phyloP scores from a whole-genome alignment of 2,888 invertebrate species.

The Galeruca laticollis region DNA sequence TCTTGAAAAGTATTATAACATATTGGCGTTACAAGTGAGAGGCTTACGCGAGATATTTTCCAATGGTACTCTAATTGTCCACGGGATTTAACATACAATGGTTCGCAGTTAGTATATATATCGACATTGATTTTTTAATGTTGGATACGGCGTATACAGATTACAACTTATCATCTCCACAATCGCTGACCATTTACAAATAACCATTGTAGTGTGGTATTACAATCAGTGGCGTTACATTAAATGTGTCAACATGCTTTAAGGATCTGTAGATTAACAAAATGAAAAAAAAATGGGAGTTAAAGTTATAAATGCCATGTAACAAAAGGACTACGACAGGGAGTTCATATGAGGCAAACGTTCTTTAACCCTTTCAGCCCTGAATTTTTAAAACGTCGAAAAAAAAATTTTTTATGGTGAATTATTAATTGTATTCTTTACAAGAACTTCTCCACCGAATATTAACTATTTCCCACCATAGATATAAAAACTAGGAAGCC shows the following conservation, averaged over 20 bases:
- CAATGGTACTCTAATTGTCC: slow-evolving; percentile 62
- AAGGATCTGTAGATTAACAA: background rate
- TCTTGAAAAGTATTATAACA: slow-evolving; percentile 34
- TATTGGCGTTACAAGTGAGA: slow-evolving; percentile 53
- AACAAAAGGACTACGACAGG: too few relatives aligned
- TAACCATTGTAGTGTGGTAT: slow-evolving; percentile 60
- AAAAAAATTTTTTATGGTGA: too few relatives aligned
- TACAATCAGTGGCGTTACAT: slow-evolving; percentile 35
- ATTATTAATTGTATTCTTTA: too few relatives aligned
- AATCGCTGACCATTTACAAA: slow-evolving; percentile 65
- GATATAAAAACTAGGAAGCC: too few relatives aligned
- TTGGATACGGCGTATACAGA: slow-evolving; percentile 61
- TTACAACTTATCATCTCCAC: slow-evolving; percentile 61
- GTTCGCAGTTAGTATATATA: slow-evolving; percentile 57
- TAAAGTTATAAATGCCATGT: too few relatives aligned
- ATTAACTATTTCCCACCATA: too few relatives aligned
- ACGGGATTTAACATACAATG: slow-evolving; percentile 64
- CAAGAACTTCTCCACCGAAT: too few relatives aligned
- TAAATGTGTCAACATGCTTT: background rate
- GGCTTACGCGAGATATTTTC: slow-evolving; percentile 50
- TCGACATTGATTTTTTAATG: slow-evolving; percentile 65
- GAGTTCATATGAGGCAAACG: too few relatives aligned
- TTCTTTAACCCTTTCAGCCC: too few relatives aligned
- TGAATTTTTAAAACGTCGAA: too few relatives aligned
- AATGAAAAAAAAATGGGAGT: too few relatives aligned